These are phyloP conservation scores for Stigmatopora argus DNA, from an alignment of 2,113 vertebrate genomes.

Conservation along the genomic window DNA sequence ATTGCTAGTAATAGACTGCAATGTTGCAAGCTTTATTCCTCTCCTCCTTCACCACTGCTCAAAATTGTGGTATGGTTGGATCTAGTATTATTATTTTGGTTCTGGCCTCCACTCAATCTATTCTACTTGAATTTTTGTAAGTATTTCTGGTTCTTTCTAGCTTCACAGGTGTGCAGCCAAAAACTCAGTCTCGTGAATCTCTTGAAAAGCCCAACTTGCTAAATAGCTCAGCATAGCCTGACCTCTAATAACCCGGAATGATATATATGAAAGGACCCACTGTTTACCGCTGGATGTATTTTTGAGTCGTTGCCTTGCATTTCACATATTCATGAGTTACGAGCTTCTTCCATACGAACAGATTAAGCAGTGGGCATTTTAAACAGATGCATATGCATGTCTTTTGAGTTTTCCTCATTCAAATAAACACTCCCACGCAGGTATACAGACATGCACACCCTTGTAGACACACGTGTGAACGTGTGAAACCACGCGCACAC, in stretches of 20 bases:
- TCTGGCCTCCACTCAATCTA: not conserved
- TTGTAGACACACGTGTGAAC: conserved; percentile 4
- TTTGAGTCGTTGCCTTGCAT: conserved; percentile 31
- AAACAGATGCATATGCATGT: conserved; percentile 41
- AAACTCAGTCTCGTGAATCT: conserved; percentile 58
- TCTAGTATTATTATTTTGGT: not conserved
- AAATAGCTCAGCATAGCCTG: conserved; percentile 58
- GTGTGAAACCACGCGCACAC: conserved; percentile 10
- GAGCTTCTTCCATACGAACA: conserved; percentile 27
- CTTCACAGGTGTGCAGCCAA: conserved; percentile 56
- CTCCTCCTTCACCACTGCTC: not conserved
- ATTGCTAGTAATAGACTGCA: not conserved
- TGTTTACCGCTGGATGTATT: conserved; percentile 51
- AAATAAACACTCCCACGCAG: conserved; percentile 50
- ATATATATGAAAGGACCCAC: conserved; percentile 67
- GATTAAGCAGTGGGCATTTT: conserved; percentile 59
- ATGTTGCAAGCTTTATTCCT: not conserved
- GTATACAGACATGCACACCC: conserved; percentile 31
- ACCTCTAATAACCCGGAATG: conserved; percentile 60
- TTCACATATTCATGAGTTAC: conserved; percentile 1
- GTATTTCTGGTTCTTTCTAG: conserved; percentile 11
- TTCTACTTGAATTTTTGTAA: not conserved
- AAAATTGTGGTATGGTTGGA: not conserved
- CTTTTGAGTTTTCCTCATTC: conserved; percentile 51
- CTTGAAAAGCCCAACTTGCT: conserved; percentile 54